Evolutionary conservation across 2,797 vertebrate genomes (phyloP), one percentile per base, ranked within the genome.

Genomic region (Dendrocincla tyrannina): DNA sequence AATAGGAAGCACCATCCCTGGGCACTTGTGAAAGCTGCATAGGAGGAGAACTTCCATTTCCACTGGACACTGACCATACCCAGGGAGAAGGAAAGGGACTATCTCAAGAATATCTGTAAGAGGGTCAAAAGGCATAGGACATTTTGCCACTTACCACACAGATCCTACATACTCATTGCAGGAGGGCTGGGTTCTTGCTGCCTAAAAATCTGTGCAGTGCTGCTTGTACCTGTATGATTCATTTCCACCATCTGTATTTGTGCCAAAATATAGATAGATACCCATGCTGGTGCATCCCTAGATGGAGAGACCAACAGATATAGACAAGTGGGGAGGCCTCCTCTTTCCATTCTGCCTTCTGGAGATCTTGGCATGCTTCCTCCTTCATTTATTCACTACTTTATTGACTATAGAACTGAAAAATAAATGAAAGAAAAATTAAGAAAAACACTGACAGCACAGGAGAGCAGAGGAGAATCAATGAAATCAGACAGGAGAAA

Each of bases 331-430:
- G 84, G 55, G 44, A 86, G 67, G 68, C 35, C 28, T 93, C 37
- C 53, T 67, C 86, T 85, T 92, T 76, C 50, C 76, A 32, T 72
- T 72, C 77, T 94, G 91, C 85, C 94, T 92, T 85, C 81, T 95
- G 52, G 91, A 95, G 72, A 94, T 94, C n/a, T 93, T 96, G 93
- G 80, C 92, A 81, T 88, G 8, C 13, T 66, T 93, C 42, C 76
- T 75, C 20, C 62, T 91, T 77, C 87, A 15, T 77, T 72, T 95
- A 67, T 74, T 89, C 47, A 55, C 63, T 92, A 42, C 49, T 81
- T 91, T 84, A 63, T 74, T 94, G 82, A 89, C 41, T 87, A 32
- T 13, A 64, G 47, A 82, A 87, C 37, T 72, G 83, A 53, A 83
- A 64, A 63, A 77, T 75, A 69, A 78, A 78, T 46, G 15, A 20